Conservation (phyloP, 2,797 vertebrate genomes). For the Danio albolineatus region DNA sequence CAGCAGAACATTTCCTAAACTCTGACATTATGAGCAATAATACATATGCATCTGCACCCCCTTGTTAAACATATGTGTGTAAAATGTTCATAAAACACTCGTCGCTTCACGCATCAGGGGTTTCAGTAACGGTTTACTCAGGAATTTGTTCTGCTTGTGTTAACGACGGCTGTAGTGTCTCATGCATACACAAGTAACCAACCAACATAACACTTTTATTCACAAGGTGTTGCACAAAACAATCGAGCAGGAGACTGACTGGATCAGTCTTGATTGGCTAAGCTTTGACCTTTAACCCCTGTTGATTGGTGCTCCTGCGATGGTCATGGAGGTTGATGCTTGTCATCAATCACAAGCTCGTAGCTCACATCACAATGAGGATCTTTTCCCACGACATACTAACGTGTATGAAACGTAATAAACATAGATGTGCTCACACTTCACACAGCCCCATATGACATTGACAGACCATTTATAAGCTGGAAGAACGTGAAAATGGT, state of each 20-base stretch:
- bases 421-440: slow-evolving; percentile 13
- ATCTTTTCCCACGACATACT: neutral
- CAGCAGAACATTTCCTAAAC: slow-evolving; percentile 37
- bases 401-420: slow-evolving; percentile 8
- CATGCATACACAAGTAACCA: neutral
- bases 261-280: slow-evolving; percentile 63
- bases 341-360: slow-evolving; percentile 65
- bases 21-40: slow-evolving; percentile 9
- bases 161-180: neutral
- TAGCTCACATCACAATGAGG: slow-evolving; percentile 19
- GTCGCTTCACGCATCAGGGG: neutral
- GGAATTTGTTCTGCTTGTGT: neutral
- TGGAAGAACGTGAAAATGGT: slow-evolving; percentile 28
- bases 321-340: slow-evolving; percentile 66
- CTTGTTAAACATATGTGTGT: neutral
- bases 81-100: neutral
- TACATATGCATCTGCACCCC: neutral
- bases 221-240: neutral
- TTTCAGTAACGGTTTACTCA: neutral
- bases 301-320: slow-evolving; percentile 46
- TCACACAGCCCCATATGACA: slow-evolving; percentile 35
- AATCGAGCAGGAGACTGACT: slow-evolving; percentile 38
- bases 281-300: slow-evolving; percentile 60
- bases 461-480: slow-evolving; percentile 43
- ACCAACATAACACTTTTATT: neutral